Base-by-base conservation (phyloP, 2,113 vertebrate species). In the Cinclus cinclus region DNA sequence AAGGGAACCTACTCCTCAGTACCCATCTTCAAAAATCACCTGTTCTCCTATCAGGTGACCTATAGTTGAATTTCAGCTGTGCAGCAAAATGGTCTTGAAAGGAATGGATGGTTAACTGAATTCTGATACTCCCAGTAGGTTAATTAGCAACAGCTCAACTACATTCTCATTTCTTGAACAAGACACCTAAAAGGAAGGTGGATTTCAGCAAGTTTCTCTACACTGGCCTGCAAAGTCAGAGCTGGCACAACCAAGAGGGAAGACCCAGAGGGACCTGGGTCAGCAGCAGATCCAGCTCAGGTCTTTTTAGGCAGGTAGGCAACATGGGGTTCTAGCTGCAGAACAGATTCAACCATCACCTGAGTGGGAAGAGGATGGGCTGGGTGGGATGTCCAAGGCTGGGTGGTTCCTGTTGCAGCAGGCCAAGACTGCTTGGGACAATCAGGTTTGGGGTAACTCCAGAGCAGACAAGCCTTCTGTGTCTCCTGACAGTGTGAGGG, bases 371-470 rank as follows among this genome's bases (percentile, higher is more conserved):
- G 30, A 90, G 30, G 7, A 19, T 47, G 14, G 33, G 6, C 24
- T 78, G 24, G 6, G 3, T 1, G 1, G 12, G 8, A 64, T 44
- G 44, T 21, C 11, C 42, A 42, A 4, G 11, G 3, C 0, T 13
- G 6, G 13, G 9, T 6, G 7, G 10, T 64, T 69, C 19, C 49
- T 56, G 3, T 5, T 19, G 53, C 52, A 90, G 14, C 16, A 31
- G 35, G 27, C 15, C 13, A 55, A 58, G 73, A 37, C 15, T 24
- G 16, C n/a, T 65, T 10, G 6, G 13, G 19, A 62, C 13, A 41
- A 17, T 44, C 13, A 23, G 16, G 13, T 65, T 41, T 3, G 2
- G n/a, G 27, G 20, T 20, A 77, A 74, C 13, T 62, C 49, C 25
- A 6, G 19, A 60, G n/a, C 16, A 37, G 22, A 20, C 25, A 22